phyloP scores from a whole-genome alignment of 2,888 invertebrate species.

The Cheilosia grossa region DNA sequence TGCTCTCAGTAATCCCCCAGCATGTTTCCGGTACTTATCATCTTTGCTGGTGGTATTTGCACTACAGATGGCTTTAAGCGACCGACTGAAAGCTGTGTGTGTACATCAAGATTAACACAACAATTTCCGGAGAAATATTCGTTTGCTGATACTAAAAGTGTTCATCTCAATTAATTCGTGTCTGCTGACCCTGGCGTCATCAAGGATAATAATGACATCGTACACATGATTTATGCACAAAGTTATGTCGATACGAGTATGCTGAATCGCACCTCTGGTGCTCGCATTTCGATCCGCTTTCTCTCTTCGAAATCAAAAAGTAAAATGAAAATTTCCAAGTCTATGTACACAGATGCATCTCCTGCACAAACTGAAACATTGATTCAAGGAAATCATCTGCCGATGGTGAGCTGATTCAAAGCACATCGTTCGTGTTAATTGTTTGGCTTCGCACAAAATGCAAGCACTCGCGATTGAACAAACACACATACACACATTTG shows the following conservation, averaged over 20 bases:
- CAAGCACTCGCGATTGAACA: conserved; percentile 52
- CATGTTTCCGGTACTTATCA: conserved; percentile 2
- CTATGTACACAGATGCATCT: conserved; percentile 3
- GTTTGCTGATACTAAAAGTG: neutral
- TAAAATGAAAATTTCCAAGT: neutral
- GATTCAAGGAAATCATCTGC: conserved; percentile 13
- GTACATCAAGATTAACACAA: neutral
- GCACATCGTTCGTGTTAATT: conserved; percentile 47
- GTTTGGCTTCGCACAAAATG: conserved; percentile 46
- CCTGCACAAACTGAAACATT: conserved; percentile 18
- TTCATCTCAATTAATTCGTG: conserved; percentile 20
- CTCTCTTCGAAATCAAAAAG: neutral
- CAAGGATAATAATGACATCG: conserved; percentile 21
- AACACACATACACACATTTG: conserved; percentile 30
- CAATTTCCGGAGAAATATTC: neutral
- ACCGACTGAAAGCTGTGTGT: conserved; percentile 1
- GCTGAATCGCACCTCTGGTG: conserved; percentile 7
- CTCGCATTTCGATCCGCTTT: conserved; percentile 38
- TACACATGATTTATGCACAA: conserved; percentile 25
- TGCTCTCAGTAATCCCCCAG: neutral
- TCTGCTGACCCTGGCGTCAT: conserved; percentile 33
- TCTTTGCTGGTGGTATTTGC: neutral
- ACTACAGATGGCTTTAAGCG: neutral
- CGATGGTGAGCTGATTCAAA: neutral
- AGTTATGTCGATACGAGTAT: conserved; percentile 26